A percentile compares a stretch with the other conserved stretches of the same genome.
These are phyloP conservation scores for Psittacara wagleri DNA, from an alignment of 2,113 vertebrate species.

Conservation along the genomic window DNA sequence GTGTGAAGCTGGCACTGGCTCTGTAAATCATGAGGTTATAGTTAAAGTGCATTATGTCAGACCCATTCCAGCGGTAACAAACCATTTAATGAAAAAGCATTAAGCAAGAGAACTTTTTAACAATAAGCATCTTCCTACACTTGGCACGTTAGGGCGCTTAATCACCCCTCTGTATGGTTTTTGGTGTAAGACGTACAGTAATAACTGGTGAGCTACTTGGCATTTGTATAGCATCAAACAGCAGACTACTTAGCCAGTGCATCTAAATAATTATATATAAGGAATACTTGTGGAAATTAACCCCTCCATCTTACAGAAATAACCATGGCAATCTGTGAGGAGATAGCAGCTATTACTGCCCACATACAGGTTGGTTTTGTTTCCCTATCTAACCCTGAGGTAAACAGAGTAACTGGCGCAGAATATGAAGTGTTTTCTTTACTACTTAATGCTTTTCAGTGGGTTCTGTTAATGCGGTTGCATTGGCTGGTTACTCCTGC, in stretches of 20 bases:
- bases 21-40: neutral
- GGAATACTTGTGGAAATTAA: constrained; percentile 57
- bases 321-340: constrained; percentile 32
- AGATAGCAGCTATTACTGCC: constrained; percentile 58
- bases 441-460: neutral
- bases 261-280: constrained; percentile 36
- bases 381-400: constrained; percentile 30
- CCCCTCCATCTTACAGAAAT: constrained; percentile 34
- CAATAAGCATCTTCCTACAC: constrained; percentile 21
- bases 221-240: constrained; percentile 42
- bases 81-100: constrained; percentile 11
- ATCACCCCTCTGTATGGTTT: constrained; percentile 12
- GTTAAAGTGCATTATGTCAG: constrained; percentile 10
- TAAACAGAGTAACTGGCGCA: constrained; percentile 44
- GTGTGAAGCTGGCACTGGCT: neutral
- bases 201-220: constrained; percentile 6
- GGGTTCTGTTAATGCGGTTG: neutral
- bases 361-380: neutral
- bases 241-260: constrained; percentile 9
- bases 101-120: constrained; percentile 32
- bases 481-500: constrained; percentile 13
- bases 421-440: constrained; percentile 15
- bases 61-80: neutral
- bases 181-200: neutral
- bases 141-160: constrained; percentile 22